Conservation (phyloP, 2,888 invertebrate species). For the Cheilosia vernalis region DNA sequence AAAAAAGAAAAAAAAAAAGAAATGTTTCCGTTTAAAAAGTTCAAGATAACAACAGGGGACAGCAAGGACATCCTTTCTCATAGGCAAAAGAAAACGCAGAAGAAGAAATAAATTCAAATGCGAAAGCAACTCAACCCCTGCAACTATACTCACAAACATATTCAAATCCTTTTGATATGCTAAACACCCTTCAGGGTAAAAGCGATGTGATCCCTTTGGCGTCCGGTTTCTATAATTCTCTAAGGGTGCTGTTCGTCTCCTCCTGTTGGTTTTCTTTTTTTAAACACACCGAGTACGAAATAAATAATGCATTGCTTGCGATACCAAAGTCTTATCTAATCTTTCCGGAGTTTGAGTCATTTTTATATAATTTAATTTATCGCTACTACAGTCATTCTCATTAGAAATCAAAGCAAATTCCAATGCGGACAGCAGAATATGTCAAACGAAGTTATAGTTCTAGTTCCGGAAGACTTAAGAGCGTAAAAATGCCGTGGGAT, state of each 20-base stretch:
- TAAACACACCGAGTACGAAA: not conserved
- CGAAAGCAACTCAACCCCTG: conserved; percentile 23
- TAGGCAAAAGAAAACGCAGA: not conserved
- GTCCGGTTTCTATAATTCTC: conserved; percentile 45
- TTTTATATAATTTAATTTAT: not conserved
- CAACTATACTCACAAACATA: conserved; percentile 46
- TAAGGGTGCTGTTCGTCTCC: not conserved
- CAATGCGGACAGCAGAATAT: not conserved
- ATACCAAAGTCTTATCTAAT: too few relatives aligned
- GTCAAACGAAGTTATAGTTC: too few relatives aligned
- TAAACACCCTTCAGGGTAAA: conserved; percentile 38
- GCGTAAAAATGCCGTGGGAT: too few relatives aligned
- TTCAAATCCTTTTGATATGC: conserved; percentile 71
- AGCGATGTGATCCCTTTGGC: conserved; percentile 53
- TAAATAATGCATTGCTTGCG: too few relatives aligned
- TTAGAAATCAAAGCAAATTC: not conserved
- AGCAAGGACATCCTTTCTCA: not conserved
- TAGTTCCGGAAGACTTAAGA: too few relatives aligned
- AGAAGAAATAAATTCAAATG: conserved; percentile 41
- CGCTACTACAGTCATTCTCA: not conserved
- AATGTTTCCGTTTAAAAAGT: conserved; percentile 27
- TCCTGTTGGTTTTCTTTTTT: not conserved
- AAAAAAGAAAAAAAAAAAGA: not conserved
- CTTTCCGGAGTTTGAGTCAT: too few relatives aligned
- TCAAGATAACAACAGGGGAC: conserved; percentile 37